These are phyloP conservation scores for Lysandra bellargus DNA, from an alignment of 2,888 invertebrate species.

Conservation along the genomic window DNA sequence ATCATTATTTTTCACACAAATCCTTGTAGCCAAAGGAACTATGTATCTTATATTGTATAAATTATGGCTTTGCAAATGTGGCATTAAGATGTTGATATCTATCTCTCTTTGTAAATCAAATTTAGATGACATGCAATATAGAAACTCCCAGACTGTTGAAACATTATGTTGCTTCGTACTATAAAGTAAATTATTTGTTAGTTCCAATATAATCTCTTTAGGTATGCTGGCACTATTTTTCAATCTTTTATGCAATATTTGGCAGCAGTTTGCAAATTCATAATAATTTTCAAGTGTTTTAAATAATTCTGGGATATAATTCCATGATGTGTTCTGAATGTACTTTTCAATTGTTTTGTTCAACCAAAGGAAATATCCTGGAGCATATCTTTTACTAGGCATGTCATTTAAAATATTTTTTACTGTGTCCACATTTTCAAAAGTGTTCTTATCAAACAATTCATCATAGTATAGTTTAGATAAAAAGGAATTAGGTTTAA, in stretches of 20 bases:
- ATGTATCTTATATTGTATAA: slow-evolving; percentile 59
- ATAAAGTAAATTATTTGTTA: slow-evolving; percentile 50
- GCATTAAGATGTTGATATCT: slow-evolving; percentile 43
- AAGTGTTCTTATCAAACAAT: slow-evolving; percentile 42
- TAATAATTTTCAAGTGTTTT: slow-evolving; percentile 48
- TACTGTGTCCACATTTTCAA: slow-evolving; percentile 42
- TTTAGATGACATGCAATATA: slow-evolving; percentile 58
- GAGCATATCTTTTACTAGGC: slow-evolving; percentile 45
- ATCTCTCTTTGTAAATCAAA: slow-evolving; percentile 43
- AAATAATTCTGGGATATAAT: slow-evolving; percentile 50
- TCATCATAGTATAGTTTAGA: slow-evolving; percentile 55
- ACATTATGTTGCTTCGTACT: slow-evolving; percentile 38
- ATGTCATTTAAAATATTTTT: slow-evolving; percentile 49
- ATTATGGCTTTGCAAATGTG: slow-evolving; percentile 43
- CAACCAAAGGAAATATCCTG: slow-evolving; percentile 60
- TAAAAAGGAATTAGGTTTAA: slow-evolving; percentile 53
- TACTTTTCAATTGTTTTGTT: slow-evolving; percentile 51
- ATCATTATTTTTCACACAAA: slow-evolving; percentile 42
- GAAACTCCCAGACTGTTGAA: slow-evolving; percentile 56
- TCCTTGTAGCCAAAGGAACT: slow-evolving; percentile 58
- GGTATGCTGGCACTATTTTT: slow-evolving; percentile 43
- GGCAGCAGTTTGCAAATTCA: slow-evolving; percentile 56
- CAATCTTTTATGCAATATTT: slow-evolving; percentile 52
- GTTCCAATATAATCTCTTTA: slow-evolving; percentile 45
- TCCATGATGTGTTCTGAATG: slow-evolving; percentile 50